Base-by-base conservation (phyloP, 2,113 vertebrate species). In the Rallus limicola region DNA sequence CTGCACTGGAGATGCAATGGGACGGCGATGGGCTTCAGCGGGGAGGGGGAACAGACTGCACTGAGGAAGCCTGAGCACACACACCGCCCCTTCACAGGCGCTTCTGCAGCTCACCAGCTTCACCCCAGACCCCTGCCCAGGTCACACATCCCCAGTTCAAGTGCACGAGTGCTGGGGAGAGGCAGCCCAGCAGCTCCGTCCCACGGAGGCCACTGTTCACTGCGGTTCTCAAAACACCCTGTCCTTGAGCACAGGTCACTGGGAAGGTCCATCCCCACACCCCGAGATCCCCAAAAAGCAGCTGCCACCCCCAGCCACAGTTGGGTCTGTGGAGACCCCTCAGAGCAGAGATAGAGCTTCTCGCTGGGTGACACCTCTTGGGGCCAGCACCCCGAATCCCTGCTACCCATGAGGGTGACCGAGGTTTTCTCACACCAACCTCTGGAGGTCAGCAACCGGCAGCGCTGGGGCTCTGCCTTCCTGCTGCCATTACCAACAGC, bases 381-480 rank as follows among this genome's bases (percentile, higher is more conserved):
- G 14, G 11, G 31, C 12, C 85, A 34, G 50, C 40, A 16, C 9
- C 12, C 44, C 0, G 2, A 40, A 44, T 19, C 13, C 28, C 34
- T 36, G 40, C 21, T 6, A 44, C 69, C 33, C 81, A 10, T 0
- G 12, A 40, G 31, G 77, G 16, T n/a, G 60, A 33, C 36, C 1
- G 11, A 86, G 72, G 69, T 92, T 88, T 96, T 75, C 93, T 31
- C 74, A 18, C 65, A 78, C 64, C 93, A 68, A 5, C 95, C 92
- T 96, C 91, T 95, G 91, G 91, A 89, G 93, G 95, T 95, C 95
- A 95, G 84, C 93, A 95, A 85, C 50, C 28, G 2, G 76, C 93
- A 93, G 86, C 36, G 2, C 44, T 71, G 81, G 74, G 60, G 77
- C 76, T 60, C 63, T 17, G 62, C 26, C 0, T 26, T 4, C 38